Base-by-base conservation (phyloP, 1,140 invertebrate species). In the Phortica variegata region DNA sequence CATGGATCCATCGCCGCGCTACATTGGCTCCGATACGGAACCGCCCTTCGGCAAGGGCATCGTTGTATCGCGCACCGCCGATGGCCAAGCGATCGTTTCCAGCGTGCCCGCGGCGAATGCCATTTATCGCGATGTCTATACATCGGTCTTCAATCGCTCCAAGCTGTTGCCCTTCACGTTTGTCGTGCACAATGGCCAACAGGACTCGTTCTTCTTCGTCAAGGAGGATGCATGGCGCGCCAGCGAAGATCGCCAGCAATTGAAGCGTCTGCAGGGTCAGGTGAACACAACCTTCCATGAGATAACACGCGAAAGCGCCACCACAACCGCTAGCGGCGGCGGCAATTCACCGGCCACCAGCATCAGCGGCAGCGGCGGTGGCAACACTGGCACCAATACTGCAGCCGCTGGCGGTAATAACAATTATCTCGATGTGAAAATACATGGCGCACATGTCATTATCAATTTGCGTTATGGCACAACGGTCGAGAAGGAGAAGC, bases 161-260 rank as follows among this genome's bases (percentile, higher is more conserved):
- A 87, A 88, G 62, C 83, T 95, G 54, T 78, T 97, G 33, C 89
- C 91, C 33, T 89, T 95, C 60, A 90, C 89, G 2, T 91, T 94
- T 60, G 87, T 93, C 2, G 86, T 93, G 9, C 91, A 95, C 75
- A 91, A 87, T 37, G 87, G 87, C 2, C 86, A 90, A 56, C 91
- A 94, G 71, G 93, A 96, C 66, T 87, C 91, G 9, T 95, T 97
- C 77, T 95, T 94, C 77, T 97, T 97, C 73, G 91, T 96, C 1
- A 97, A 97, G 75, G 88, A 92, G 61, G 88, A 94, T 49, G 85
- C 86, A 1, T 91, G 90, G 85, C 85, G 90, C 26, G 91, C 91
- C 0, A 85, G 85, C 32, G 89, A 93, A 59, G 94, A 98, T 71
- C 85, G 89, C 51, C 87, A 87, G 43, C 90, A 93, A 58, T 77